Base-by-base conservation (phyloP, 2,888 invertebrate species). In the Athrips mouffetella region DNA sequence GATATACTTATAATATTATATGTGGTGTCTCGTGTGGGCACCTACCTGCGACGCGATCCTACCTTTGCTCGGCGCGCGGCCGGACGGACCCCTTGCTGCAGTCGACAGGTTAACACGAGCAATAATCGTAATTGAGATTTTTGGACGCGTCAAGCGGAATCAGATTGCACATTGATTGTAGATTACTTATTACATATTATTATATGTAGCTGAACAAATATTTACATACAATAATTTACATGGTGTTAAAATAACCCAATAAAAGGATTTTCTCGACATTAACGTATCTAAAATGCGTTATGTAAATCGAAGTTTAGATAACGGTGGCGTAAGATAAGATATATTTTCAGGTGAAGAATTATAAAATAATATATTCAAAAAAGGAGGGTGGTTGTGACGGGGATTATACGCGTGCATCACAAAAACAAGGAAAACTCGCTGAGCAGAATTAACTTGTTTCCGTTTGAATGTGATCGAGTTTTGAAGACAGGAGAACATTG, bases 311-410 rank as follows among this genome's bases (percentile, higher is more conserved):
- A 37, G 11, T 37, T 11, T n/a, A 37, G 37, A 21, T 37, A 21
- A 37, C 20, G n/a, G 37, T 6, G 3, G 8, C 21, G 18, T 4
- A 5, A 21, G 20, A 21, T 37, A 5, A 21, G 20, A 21, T 37
- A 37, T 2, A 18, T 35, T 35, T 37, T 37, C 37, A 37, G 21
- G 21, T 21, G n/a, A 37, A 11, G 21, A 31, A 37, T 11, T 11
- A n/a, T n/a, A n/a, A n/a, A 11, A 37, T 37, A 21, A 37, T 21
- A 37, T 37, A 37, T 37, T 18, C 18, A 37, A 37, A 37, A 21
- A 11, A 21, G 18, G 37, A 21, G 21, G 37, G 37, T 37, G 37
- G 11, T 18, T 4, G 31, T n/a, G 31, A 11, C n/a, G 18, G 10
- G 37, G n/a, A n/a, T n/a, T n/a, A n/a, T n/a, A n/a, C n/a, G 31